These are phyloP conservation scores for Eurytoma adleriae DNA, from an alignment of 2,888 invertebrate species.

Conservation along the genomic window DNA sequence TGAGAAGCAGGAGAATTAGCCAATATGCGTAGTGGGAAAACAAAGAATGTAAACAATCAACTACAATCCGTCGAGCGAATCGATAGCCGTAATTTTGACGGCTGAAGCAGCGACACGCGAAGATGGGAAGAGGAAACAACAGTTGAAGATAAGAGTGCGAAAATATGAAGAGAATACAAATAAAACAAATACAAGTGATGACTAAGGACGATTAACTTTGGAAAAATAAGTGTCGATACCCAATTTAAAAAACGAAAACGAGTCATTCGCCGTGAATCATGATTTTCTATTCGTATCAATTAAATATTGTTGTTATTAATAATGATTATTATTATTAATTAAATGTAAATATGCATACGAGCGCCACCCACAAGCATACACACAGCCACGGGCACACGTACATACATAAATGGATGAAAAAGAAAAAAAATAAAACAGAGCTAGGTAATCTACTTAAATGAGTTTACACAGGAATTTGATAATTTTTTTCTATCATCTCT, in stretches of 20 bases:
- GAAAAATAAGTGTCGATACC: slow-evolving; percentile 45
- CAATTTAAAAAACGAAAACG: slow-evolving; percentile 57
- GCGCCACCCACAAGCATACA: slow-evolving; percentile 64
- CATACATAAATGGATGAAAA: slow-evolving; percentile 59
- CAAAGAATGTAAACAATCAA: slow-evolving; percentile 23
- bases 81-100: slow-evolving; percentile 11
- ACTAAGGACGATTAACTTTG: slow-evolving; percentile 44
- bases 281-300: slow-evolving; percentile 75
- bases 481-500: slow-evolving; percentile 33
- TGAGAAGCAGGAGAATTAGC: slow-evolving; percentile 31
- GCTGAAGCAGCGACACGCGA: slow-evolving; percentile 14
- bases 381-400: slow-evolving; percentile 65
- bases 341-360: slow-evolving; percentile 73
- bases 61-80: slow-evolving; percentile 25
- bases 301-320: slow-evolving; percentile 75
- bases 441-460: slow-evolving; percentile 53
- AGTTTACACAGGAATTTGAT: slow-evolving; percentile 38
- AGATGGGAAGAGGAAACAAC: slow-evolving; percentile 17
- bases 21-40: slow-evolving; percentile 32
- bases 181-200: slow-evolving; percentile 37
- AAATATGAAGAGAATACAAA: slow-evolving; percentile 9
- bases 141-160: slow-evolving; percentile 3
- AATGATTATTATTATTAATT: slow-evolving; percentile 75
- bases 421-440: slow-evolving; percentile 43
- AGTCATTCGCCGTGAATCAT: slow-evolving; percentile 73